Base-by-base conservation (phyloP, 2,113 vertebrate genomes). In the Podarcis muralis region DNA sequence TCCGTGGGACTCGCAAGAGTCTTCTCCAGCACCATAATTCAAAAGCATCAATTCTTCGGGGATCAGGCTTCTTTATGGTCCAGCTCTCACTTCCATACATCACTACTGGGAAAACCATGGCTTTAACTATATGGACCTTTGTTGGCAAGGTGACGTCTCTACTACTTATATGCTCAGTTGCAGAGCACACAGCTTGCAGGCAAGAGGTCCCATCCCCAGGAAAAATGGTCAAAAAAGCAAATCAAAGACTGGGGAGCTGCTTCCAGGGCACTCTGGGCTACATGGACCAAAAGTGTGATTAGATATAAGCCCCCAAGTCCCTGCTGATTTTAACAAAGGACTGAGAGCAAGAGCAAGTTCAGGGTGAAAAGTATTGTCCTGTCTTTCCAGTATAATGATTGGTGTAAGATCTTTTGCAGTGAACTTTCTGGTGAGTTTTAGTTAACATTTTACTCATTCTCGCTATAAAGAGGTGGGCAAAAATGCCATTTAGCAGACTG, bases 381-480 rank as follows among this genome's bases (percentile, higher is more conserved):
- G 75, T 27, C 32, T 3, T 85, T 75, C 22, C 32, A 59, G 25
- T 20, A 43, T 77, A 78, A 78, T 78, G 37, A 43, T 6, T 35
- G n/a, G 27, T 15, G 15, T 32, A 74, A 84, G n/a, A 30, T 32
- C 83, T 53, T 72, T 32, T 22, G 59, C 20, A 40, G 59, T 20
- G 53, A 30, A 48, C 25, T 78, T 11, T n/a, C 15, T 6, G 23
- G 16, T 25, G 57, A 37, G 32, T 37, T 35, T 8, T 68, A 84
- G 79, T 82, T 90, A 92, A 88, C 57, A 62, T n/a, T 87, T 86
- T 83, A 89, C 85, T 90, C 80, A 77, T 5, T 81, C 40, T 30
- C 88, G 66, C 6, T 20, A 83, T 86, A 90, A 81, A 78, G 53
- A 87, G 32, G 0, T 62, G 88, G 23, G 0, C 48, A 5, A 89